A percentile compares a stretch with the other conserved stretches of the same genome.
These are phyloP conservation scores for Acyrthosiphon pisum DNA, from an alignment of 1,140 invertebrate species.

Conservation along the genomic window DNA sequence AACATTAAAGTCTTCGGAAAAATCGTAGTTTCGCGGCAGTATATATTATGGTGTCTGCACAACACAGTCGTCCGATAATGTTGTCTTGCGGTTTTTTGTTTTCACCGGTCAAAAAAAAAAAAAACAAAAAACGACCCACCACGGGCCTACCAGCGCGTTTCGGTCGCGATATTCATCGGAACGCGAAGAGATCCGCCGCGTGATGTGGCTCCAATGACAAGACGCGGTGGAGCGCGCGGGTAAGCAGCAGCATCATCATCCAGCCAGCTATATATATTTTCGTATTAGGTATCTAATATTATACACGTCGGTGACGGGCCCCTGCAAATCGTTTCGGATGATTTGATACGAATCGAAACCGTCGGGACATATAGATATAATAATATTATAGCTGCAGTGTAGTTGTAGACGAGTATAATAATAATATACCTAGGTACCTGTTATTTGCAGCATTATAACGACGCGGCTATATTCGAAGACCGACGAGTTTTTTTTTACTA, in stretches of 20 bases:
- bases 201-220: not conserved
- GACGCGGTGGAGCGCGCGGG: no score
- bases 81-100: not conserved
- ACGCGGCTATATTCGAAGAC: not conserved
- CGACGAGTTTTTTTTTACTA: not conserved
- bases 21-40: not conserved
- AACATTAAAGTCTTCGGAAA: not conserved
- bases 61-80: not conserved
- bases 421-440: not conserved
- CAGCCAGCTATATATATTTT: not conserved
- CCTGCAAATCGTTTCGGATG: not conserved
- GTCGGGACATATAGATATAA: not conserved
- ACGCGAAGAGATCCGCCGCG: not conserved
- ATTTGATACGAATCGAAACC: slow-evolving; percentile 6
- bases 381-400: no score
- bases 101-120: no score
- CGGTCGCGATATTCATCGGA: not conserved
- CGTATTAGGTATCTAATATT: not conserved
- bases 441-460: not conserved
- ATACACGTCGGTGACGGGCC: not conserved
- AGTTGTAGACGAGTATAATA: not conserved
- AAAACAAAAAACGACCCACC: not conserved
- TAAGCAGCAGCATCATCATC: not conserved
- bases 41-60: no score
- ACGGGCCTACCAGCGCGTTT: not conserved